phyloP scores from a whole-genome alignment of 2,113 vertebrate species.

The Lepidothrix coronata region DNA sequence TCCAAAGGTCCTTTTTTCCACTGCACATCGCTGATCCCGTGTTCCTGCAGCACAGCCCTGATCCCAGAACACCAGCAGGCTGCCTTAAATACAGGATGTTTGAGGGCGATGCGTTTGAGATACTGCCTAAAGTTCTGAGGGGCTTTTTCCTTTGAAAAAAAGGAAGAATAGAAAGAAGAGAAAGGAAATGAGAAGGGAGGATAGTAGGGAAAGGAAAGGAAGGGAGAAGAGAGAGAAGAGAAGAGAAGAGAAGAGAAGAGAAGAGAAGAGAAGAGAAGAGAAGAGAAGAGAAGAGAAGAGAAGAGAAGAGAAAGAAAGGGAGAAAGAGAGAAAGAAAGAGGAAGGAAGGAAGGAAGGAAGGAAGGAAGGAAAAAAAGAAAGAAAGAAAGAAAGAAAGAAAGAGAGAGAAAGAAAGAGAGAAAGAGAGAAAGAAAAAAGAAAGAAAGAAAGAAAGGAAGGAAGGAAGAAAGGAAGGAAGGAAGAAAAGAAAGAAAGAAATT shows the following conservation, averaged over 20 bases:
- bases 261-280: too few species aligned
- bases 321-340: neutral
- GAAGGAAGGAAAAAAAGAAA: too few species aligned
- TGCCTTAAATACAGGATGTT: rapidly evolving
- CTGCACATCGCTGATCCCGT: too few species aligned
- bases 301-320: too few species aligned
- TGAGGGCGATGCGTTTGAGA: rapidly evolving
- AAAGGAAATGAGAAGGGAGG: neutral
- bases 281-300: neutral
- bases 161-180: neutral
- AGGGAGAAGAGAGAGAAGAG: neutral
- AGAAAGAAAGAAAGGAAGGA: too few species aligned
- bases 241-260: too few species aligned
- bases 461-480: neutral
- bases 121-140: neutral
- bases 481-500: too few species aligned
- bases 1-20: neutral
- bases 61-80: neutral
- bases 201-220: neutral
- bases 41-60: rapidly evolving
- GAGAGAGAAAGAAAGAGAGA: too few species aligned
- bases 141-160: neutral
- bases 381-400: neutral
- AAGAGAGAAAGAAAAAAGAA: neutral
- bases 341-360: too few species aligned